phyloP scores from a whole-genome alignment of 2,113 vertebrate genomes.

The Pycnonotus jocosus region DNA sequence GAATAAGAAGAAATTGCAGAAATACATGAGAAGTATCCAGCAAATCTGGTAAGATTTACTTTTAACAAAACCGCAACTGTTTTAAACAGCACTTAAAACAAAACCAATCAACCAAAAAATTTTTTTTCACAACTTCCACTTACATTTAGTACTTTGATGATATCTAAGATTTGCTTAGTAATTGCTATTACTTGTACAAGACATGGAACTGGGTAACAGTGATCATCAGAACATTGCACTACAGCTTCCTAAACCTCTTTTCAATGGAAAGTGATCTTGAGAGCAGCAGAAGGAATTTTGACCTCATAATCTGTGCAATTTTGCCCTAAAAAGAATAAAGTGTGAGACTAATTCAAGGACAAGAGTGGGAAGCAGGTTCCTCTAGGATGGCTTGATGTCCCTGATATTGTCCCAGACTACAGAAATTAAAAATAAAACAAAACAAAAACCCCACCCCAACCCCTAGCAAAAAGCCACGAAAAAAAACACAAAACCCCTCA shows the following conservation, averaged over 20 bases:
- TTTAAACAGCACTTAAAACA: neutral
- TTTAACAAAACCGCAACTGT: neutral
- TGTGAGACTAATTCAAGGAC: neutral
- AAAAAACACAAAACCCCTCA: no score
- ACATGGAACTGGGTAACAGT: neutral
- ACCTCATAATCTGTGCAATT: neutral
- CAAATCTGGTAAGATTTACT: neutral
- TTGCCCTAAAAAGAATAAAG: neutral
- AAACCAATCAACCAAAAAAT: no score
- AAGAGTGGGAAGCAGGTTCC: fast-evolving
- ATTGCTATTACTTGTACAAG: neutral
- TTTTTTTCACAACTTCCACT: neutral
- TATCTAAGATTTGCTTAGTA: neutral
- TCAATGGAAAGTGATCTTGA: neutral
- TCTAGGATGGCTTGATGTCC: fast-evolving
- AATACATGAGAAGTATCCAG: neutral
- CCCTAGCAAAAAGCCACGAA: neutral
- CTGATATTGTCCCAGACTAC: neutral
- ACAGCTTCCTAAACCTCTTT: neutral
- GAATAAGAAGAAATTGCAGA: neutral
- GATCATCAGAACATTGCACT: neutral
- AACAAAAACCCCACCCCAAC: neutral
- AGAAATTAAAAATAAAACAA: neutral
- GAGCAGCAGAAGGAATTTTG: neutral
- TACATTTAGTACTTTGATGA: neutral